Base-by-base conservation (phyloP, 2,113 vertebrate species). In the Psittacus erithacus region DNA sequence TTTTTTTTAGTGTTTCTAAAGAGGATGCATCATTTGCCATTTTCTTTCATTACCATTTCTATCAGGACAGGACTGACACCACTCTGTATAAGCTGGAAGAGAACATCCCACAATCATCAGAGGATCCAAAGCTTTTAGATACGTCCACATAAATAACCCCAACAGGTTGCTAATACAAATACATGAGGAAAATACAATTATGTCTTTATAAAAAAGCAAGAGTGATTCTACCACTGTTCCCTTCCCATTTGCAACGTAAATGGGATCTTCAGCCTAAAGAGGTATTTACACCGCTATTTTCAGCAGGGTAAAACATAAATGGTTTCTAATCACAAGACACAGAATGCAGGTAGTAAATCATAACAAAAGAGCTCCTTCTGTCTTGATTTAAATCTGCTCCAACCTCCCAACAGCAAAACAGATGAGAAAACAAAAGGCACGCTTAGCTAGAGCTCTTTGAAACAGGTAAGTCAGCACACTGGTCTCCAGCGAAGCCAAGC, bases 271-370 rank as follows among this genome's bases (percentile, higher is more conserved):
- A 88, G 78, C 17, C 73, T 20, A 33, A 89, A 89, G 85, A 59
- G 19, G 20, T 49, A 49, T 87, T 92, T 68, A 97, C 55, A 65
- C 63, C 88, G 82, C 33, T 90, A 44, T 86, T 96, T 92, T 91
- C 60, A 93, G 74, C 38, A 53, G 53, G n/a, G 60, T 65, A 69
- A 82, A 91, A 55, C 44, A 44, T 25, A 70, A 68, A 44, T 9
- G n/a, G 44, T 49, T 91, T 43, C 79, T 62, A 65, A 79, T 67
- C 90, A 87, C 64, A 70, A 69, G 14, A 76, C 91, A 96, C 82
- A 95, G 60, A 74, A 90, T 64, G 73, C 63, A 94, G 60, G 67
- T 22, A 91, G 80, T 83, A 97, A 95, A 95, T 87, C 52, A 82
- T 46, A 95, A 96, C 88, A 88, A 67, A 69, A 33, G 20, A 90